These are phyloP conservation scores for Drosophila lowei DNA, from an alignment of 1,140 invertebrate genomes.

Conservation along the genomic window DNA sequence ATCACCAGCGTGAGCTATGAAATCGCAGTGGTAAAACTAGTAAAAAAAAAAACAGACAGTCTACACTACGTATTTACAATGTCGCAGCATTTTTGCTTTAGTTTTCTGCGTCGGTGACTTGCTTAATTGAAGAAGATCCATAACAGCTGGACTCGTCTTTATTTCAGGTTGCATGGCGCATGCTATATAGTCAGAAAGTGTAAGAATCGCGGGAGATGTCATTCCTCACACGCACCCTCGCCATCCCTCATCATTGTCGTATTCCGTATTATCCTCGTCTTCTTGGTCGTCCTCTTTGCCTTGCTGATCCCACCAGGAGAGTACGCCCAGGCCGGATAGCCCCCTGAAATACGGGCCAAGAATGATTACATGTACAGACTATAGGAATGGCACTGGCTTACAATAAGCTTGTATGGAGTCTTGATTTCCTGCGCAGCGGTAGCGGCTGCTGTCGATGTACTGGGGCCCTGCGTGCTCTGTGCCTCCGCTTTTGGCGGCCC, in stretches of 20 bases:
- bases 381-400: slow-evolving; percentile 72
- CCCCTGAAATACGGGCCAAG: slow-evolving; percentile 82
- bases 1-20: no score
- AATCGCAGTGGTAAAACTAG: no score
- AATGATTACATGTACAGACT: not conserved
- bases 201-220: slow-evolving; percentile 3
- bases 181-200: no score
- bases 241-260: slow-evolving; percentile 82
- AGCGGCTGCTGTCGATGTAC: slow-evolving; percentile 70
- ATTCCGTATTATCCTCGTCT: slow-evolving; percentile 70
- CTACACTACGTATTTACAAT: no score
- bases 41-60: no score
- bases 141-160: not conserved
- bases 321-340: slow-evolving; percentile 94
- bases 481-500: slow-evolving; percentile 85
- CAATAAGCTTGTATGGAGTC: slow-evolving; percentile 90
- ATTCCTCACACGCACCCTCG: slow-evolving; percentile 78
- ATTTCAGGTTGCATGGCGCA: not conserved
- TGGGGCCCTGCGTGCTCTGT: slow-evolving; percentile 80
- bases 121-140: no score
- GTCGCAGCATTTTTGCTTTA: no score
- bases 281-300: slow-evolving; percentile 70
- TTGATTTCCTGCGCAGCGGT: slow-evolving; percentile 84
- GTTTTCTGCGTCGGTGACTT: no score
- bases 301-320: slow-evolving; percentile 92